Evolutionary conservation across 2,888 invertebrate species (phyloP), one percentile per base, ranked within the genome.

Genomic region (Glaucopsyche alexis): DNA sequence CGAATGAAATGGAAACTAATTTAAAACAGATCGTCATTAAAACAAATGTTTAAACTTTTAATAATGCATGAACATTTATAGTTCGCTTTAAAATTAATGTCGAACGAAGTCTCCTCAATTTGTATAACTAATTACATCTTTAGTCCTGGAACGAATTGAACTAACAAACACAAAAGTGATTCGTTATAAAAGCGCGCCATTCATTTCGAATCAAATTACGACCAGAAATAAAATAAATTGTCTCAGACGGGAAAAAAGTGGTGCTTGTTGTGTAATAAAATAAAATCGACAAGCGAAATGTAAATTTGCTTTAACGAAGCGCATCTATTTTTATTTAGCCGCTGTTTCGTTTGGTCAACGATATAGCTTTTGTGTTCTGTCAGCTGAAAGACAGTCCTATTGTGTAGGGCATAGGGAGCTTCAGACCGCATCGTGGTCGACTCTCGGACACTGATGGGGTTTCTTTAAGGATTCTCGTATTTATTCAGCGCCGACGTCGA

Each of bases 241-340:
- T 77, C 78, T 76, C 77, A 64, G 69, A 70, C 66, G 66, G 55
- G 79, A 81, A 83, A 81, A 81, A 79, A 82, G 81, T 81, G 81
- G 81, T 81, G 81, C 75, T 75, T 78, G 76, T 78, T 80, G 81
- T 81, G 83, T 84, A 85, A 84, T 82, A 80, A 85, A 87, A 86
- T 85, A 85, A 87, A 84, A 79, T 79, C 79, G 79, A 78, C 79
- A 82, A 84, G 86, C 83, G 84, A 88, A 87, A 89, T 88, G 88
- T 84, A 88, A 90, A 90, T 89, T 87, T 86, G 79, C 82, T 87
- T 84, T 89, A 89, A 90, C 89, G 88, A 90, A 88, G 85, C 83
- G 85, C 83, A 83, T 85, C 84, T 85, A 82, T 85, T 87, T 87
- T 85, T 86, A 82, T 86, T 86, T 84, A 78, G 75, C 75, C 74